Evolutionary conservation across 2,888 invertebrate genomes (phyloP), one percentile per base, ranked within the genome.

Genomic region (Nymphalis polychloros): DNA sequence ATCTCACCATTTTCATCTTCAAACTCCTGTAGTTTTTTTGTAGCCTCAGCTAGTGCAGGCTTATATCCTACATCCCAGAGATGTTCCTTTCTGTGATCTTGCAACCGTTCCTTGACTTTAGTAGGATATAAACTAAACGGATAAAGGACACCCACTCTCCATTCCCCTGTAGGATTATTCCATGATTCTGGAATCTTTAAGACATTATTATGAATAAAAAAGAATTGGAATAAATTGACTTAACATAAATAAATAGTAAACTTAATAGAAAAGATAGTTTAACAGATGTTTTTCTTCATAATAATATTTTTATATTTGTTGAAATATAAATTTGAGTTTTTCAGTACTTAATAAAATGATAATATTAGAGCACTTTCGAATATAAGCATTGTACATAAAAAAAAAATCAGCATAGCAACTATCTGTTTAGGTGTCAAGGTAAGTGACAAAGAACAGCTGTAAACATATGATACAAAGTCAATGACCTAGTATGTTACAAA

Each of bases 31-130:
- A 98, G 86, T 77, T 95, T 93, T 78, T 96, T 95, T 64, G 94
- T 94, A 16, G 96, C 96, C 77, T 96, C 96, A 6, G 98, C 98
- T 23, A 96, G 86, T 0, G 96, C 95, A 35, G 93, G 92, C 84
- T 98, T 97, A 75, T 98, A 97, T 16, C 93, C 93, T 48, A 96
- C 95, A 85, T 98, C 97, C 98, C 98, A 99, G 23, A 93, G 82
- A 77, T 96, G 96, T 76, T 96, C 95, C 80, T 97, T 97, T 7
- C 96, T 94, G 75, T 97, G 96, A 72, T 95, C 95, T 72, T 95
- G 93, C 66, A 98, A 94, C 66, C 98, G 94, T 73, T 98, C 98
- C 75, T 95, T 94, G 52, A 98, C 92, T 81, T 95, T 95, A 59
- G 95, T 94, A 0, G 98, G 97, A 86, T 98, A 99, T 50, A 99